Percentiles rank a stretch among this genome's conserved stretches.
phyloP scores from a whole-genome alignment of 2,113 vertebrate genomes.

The Xenopus laevis region DNA sequence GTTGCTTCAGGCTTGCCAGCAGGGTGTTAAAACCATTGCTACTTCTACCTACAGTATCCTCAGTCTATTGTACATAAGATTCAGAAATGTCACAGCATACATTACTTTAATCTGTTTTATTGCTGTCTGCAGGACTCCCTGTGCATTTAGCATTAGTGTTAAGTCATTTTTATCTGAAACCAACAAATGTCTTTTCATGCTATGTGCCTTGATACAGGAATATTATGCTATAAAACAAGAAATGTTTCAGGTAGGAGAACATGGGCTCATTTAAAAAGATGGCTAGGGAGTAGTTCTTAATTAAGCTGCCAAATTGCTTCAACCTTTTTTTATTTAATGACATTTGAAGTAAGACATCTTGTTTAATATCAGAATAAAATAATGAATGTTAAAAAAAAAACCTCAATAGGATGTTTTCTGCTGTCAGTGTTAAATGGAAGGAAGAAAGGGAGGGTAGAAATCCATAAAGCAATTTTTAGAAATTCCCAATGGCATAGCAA shows the following conservation, averaged over 20 bases:
- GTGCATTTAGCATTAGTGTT: conserved; percentile 45
- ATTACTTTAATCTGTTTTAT: conserved; percentile 48
- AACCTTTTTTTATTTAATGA: conserved; percentile 30
- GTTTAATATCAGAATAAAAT: conserved; percentile 10
- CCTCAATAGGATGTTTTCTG: neutral
- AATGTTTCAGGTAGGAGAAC: conserved; percentile 24
- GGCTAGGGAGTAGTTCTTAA: conserved; percentile 41
- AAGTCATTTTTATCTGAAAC: conserved; percentile 43
- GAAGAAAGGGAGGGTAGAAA: neutral
- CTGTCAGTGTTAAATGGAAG: neutral
- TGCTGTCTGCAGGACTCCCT: conserved; percentile 42
- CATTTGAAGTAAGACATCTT: conserved; percentile 40
- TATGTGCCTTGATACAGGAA: conserved; percentile 32
- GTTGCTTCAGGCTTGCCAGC: conserved; percentile 44
- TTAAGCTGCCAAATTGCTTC: conserved; percentile 37
- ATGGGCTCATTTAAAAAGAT: conserved; percentile 42
- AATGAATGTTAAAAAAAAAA: conserved; percentile 16
- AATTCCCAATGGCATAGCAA: neutral
- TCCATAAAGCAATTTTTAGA: conserved; percentile 6
- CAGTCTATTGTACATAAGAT: conserved; percentile 40
- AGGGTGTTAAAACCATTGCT: conserved; percentile 37
- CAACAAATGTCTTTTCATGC: conserved; percentile 43
- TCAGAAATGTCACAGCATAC: conserved; percentile 45
- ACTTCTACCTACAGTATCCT: conserved; percentile 37
- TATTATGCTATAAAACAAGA: conserved; percentile 34